Evolutionary conservation across 30 jellyfish, hydroid and myxozoan species (phyloP), one percentile per base, ranked within the genome.

Genomic region (Turritopsis rubra): DNA sequence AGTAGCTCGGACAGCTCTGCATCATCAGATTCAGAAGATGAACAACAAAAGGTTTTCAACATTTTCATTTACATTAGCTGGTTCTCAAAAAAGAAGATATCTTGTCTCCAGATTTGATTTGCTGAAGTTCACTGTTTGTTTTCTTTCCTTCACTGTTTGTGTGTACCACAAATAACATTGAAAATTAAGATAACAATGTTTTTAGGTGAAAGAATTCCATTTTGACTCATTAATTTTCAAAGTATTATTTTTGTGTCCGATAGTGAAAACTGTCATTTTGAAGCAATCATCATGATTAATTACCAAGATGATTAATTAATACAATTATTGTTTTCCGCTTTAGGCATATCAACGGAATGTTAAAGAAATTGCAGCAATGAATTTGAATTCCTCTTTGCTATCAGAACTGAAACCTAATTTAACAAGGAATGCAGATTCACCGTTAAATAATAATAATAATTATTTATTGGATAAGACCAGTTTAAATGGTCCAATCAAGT

Each of bases 1-100:
- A 82, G 88, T 31, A 52, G 75, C 66, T 82, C 88, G 24, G 88
- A 29, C 16, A 82, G 88, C 25, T 82, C 85, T 65, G 68, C 73
- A 24, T 60, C 88, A 25, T 82, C 88, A 82, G 88, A 82, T 24
- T 24, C 88, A 1, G 88, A 82, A 13, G 84, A 72, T 71, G 85
- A 82, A 24, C n/a, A 31, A 29, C 82, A 23, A n/a, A n/a, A 41
- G 60, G 60, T 41, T 41, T 41, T 13, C 5, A 41, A 41, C 60
- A 3, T 41, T 41, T 41, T 13, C 60, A 41, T 5, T 41, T n/a
- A n/a, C n/a, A n/a, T n/a, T n/a, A n/a, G n/a, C n/a, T n/a, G n/a
- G n/a, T n/a, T n/a, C n/a, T n/a, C n/a, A n/a, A n/a, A n/a, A n/a
- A n/a, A 41, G 60, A 41, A 41, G 60, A 41, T 41, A 3, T 41